Conservation (phyloP, 2,888 invertebrate genomes). For the Pristionchus arcanus region DNA sequence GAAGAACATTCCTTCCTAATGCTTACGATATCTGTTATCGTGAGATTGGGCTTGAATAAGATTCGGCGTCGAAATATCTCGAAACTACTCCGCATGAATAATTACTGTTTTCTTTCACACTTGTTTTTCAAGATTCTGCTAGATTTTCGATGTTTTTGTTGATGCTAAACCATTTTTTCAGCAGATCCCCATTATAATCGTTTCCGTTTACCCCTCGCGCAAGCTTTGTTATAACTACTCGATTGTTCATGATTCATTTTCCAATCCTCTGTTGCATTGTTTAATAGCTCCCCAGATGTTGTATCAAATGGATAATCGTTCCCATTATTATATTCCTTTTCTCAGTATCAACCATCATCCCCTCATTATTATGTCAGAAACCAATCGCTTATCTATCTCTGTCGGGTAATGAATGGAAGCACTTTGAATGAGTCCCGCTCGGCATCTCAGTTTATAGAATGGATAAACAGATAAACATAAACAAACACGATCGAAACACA, state of each 20-base stretch:
- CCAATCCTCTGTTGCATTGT: too few relatives aligned
- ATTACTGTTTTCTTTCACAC: background rate
- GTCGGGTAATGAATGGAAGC: too few relatives aligned
- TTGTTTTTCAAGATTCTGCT: background rate
- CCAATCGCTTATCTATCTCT: too few relatives aligned
- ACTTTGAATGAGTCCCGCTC: too few relatives aligned
- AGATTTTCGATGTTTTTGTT: background rate
- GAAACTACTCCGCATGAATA: background rate
- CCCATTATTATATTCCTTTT: background rate
- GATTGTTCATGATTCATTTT: background rate
- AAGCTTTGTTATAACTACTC: background rate
- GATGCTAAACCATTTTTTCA: background rate
- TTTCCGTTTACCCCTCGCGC: background rate
- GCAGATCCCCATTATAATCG: background rate
- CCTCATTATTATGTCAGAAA: background rate
- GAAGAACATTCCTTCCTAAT: background rate
- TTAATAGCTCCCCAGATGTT: background rate
- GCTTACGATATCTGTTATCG: background rate
- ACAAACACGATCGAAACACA: too few relatives aligned
- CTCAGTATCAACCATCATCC: background rate
- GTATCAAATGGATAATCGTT: background rate
- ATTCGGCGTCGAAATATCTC: background rate
- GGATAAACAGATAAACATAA: too few relatives aligned
- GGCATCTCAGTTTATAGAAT: too few relatives aligned
- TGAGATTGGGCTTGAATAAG: too few relatives aligned